phyloP scores from a whole-genome alignment of 2,888 invertebrate species.

The Chymomyza amoena region DNA sequence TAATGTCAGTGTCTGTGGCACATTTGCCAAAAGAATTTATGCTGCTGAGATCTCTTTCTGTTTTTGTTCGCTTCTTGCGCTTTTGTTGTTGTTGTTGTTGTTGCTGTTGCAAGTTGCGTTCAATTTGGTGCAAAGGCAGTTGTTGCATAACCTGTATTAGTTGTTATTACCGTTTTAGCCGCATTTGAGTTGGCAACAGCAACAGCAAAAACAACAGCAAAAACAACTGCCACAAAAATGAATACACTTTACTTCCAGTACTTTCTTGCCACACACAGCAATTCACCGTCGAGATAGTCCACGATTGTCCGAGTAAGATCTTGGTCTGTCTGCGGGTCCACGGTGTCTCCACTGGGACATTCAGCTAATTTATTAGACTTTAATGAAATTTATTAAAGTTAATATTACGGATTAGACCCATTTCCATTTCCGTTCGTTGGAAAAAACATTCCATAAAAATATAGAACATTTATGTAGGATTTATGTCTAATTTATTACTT shows the following conservation, averaged over 20 bases:
- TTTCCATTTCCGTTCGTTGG: too few relatives aligned
- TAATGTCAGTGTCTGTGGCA: slow-evolving; percentile 21
- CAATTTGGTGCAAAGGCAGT: slow-evolving; percentile 41
- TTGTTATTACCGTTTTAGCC: slow-evolving; percentile 53
- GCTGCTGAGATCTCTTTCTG: neutral
- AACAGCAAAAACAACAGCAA: neutral
- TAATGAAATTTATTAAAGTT: too few relatives aligned
- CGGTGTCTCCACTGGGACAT: too few relatives aligned
- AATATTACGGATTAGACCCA: too few relatives aligned
- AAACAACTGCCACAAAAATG: slow-evolving; percentile 1
- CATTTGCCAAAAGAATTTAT: slow-evolving; percentile 3
- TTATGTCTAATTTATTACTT: too few relatives aligned
- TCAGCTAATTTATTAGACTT: too few relatives aligned
- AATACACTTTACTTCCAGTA: neutral
- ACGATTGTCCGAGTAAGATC: too few relatives aligned
- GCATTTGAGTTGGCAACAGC: neutral
- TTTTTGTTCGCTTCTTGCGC: neutral
- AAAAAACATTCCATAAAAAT: too few relatives aligned
- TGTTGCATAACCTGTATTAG: slow-evolving; percentile 70
- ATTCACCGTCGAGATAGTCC: too few relatives aligned
- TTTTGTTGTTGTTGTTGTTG: too few relatives aligned
- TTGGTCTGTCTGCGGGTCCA: too few relatives aligned
- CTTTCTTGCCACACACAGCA: neutral
- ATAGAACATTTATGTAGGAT: too few relatives aligned
- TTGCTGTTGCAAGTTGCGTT: neutral